Evolutionary conservation across 1,140 invertebrate species (phyloP).

Genomic region (Hylyphantes graminicola): DNA sequence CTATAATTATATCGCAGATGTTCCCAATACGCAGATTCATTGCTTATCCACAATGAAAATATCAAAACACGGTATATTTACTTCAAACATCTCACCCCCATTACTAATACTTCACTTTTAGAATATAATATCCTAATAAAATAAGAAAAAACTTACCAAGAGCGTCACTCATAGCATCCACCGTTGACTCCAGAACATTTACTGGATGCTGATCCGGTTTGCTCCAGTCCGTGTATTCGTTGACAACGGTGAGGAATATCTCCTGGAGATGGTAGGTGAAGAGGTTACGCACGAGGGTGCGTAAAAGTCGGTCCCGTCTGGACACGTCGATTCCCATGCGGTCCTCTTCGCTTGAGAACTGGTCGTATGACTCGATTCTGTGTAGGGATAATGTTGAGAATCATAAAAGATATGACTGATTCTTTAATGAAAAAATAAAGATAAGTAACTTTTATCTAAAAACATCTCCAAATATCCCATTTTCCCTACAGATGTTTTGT

Average conservation of each 20-base stretch:
- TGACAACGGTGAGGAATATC: slow-evolving; percentile 96
- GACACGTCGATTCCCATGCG: slow-evolving; percentile 92
- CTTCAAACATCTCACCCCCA: no score
- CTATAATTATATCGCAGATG: no score
- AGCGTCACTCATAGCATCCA: slow-evolving; percentile 93
- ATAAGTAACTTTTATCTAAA: no score
- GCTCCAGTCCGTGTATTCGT: slow-evolving; percentile 98
- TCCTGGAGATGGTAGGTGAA: slow-evolving; percentile 74
- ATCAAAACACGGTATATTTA: no score
- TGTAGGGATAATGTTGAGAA: slow-evolving; percentile 64
- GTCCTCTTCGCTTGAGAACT: slow-evolving; percentile 83
- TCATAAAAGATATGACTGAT: background rate
- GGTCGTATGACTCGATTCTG: slow-evolving; percentile 40
- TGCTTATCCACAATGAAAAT: no score
- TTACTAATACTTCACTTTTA: slow-evolving; percentile 65
- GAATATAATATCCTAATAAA: slow-evolving; percentile 68
- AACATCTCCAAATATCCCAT: no score
- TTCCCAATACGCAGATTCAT: no score
- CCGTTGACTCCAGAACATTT: slow-evolving; percentile 88
- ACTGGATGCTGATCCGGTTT: slow-evolving; percentile 91
- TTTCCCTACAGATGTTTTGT: no score
- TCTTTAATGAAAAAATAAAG: slow-evolving; percentile 69
- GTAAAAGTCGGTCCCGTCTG: slow-evolving; percentile 88
- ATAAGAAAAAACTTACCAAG: slow-evolving; percentile 69
- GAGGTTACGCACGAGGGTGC: slow-evolving; percentile 85